Evolutionary conservation across 2,113 vertebrate species (phyloP).

Genomic region (Callocephalon fimbriatum): DNA sequence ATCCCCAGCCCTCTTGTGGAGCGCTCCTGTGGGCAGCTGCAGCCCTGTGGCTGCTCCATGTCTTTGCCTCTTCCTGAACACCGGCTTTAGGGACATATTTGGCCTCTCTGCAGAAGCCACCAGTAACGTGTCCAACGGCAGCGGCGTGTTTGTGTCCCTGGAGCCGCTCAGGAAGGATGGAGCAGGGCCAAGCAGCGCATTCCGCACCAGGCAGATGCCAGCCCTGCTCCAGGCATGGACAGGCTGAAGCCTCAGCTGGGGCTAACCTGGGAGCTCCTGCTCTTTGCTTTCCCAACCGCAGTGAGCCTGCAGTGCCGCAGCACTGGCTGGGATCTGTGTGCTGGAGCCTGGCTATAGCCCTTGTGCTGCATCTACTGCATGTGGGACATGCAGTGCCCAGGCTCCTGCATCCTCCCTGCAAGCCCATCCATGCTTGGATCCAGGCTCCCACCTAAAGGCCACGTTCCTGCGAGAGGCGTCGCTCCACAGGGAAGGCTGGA

Average conservation of each 20-base stretch:
- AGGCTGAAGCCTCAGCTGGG: neutral
- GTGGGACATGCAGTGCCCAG: neutral
- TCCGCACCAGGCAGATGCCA: neutral
- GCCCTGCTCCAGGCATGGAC: accelerated
- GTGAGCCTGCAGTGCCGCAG: accelerated
- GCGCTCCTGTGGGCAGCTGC: neutral
- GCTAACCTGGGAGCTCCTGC: neutral
- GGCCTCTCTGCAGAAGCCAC: neutral
- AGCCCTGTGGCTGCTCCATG: neutral
- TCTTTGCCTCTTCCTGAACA: neutral
- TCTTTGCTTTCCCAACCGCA: accelerated
- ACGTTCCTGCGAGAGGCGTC: neutral
- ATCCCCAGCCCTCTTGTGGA: no score
- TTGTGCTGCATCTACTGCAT: accelerated
- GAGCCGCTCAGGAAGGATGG: neutral
- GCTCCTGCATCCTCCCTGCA: neutral
- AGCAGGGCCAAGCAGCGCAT: neutral
- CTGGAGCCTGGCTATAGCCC: neutral
- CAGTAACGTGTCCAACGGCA: accelerated
- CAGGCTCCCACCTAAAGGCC: neutral
- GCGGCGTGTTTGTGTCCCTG: neutral
- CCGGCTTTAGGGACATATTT: neutral
- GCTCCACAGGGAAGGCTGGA: neutral
- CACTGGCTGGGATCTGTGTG: accelerated
- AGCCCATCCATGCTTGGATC: neutral